Percentiles rank a stretch among this genome's conserved stretches.
These are phyloP conservation scores for Murina feae DNA, from an alignment of 2,113 vertebrate genomes.

Conservation along the genomic window DNA sequence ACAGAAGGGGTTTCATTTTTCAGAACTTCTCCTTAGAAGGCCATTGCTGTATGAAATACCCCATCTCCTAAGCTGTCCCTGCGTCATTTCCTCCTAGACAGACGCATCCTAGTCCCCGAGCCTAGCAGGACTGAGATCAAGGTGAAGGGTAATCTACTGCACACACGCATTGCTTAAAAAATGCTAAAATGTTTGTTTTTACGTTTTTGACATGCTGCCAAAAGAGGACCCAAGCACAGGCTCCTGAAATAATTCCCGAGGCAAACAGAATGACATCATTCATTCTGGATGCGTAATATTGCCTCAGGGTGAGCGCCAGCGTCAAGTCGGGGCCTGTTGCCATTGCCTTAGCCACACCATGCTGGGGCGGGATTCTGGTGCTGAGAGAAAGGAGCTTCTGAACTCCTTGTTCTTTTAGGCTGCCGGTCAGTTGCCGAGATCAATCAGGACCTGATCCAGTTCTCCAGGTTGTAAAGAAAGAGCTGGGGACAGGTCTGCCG, in stretches of 20 bases:
- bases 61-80: neutral
- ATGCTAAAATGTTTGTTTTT: neutral
- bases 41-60: neutral
- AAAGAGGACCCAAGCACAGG: neutral
- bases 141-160: neutral
- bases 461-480: slow-evolving; percentile 77
- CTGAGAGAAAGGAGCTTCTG: neutral
- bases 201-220: neutral
- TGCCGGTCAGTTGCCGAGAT: slow-evolving; percentile 88
- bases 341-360: rapidly evolving
- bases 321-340: neutral
- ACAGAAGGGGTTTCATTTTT: neutral
- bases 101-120: neutral
- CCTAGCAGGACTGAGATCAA: neutral
- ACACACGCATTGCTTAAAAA: neutral
- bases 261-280: neutral
- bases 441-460: slow-evolving; percentile 85
- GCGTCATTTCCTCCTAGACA: neutral
- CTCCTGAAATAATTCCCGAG: neutral
- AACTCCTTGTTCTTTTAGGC: slow-evolving; percentile 74
- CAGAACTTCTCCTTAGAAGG: neutral
- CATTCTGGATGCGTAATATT: neutral
- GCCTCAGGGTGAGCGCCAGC: neutral
- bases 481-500: neutral
- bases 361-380: neutral